A percentile compares a stretch with the other conserved stretches of the same genome.
Evolutionary conservation across 1,140 invertebrate species (phyloP).

Genomic region (Drosophila orena): DNA sequence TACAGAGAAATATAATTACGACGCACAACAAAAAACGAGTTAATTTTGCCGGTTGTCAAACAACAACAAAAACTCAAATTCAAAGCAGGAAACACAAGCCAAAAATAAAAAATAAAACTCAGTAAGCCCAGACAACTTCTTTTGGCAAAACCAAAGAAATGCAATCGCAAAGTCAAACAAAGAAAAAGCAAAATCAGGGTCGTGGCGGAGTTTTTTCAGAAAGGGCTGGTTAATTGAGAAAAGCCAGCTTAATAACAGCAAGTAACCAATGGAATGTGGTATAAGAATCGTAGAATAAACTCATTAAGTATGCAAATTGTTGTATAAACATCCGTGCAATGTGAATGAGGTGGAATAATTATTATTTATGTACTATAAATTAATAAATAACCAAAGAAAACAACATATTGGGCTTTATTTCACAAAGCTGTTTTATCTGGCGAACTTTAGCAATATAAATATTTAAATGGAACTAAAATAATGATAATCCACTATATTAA

Average conservation of each 20-base stretch:
- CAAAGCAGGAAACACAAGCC: constrained; percentile 7
- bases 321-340: background rate
- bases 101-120: no score
- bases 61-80: constrained; percentile 7
- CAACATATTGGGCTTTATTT: no score
- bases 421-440: no score
- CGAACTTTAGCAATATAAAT: no score
- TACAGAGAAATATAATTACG: constrained; percentile 7
- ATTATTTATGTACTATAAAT: no score
- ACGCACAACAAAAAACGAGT: constrained; percentile 10
- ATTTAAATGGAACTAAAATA: no score
- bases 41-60: constrained; percentile 9
- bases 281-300: background rate
- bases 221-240: background rate
- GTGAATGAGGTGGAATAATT: background rate
- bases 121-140: constrained; percentile 19
- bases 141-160: constrained; percentile 40
- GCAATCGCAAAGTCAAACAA: constrained; percentile 61
- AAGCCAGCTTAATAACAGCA: constrained; percentile 1
- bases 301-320: background rate
- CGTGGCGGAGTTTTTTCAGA: background rate
- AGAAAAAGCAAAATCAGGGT: constrained; percentile 27
- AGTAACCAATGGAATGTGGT: background rate
- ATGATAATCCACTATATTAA: no score
- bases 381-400: no score